Percentiles rank a stretch among this genome's conserved stretches.
Conservation (phyloP, 2,888 invertebrate genomes). For the Sinotaia quadrata region DNA sequence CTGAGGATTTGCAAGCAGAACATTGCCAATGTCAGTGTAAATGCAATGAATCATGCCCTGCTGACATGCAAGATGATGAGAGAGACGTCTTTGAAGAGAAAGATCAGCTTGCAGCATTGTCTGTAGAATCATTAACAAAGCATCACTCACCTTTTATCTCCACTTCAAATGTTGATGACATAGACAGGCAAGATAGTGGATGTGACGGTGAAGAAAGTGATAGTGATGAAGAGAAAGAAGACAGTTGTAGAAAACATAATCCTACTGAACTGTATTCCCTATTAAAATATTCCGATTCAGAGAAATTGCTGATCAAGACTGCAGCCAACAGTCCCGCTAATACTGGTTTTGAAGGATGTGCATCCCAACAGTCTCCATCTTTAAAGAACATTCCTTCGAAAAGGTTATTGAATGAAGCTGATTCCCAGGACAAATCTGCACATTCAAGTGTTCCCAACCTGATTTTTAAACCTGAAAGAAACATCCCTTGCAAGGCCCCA, state of each 20-base stretch:
- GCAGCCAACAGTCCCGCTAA: slow-evolving; percentile 13
- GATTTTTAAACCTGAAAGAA: slow-evolving; percentile 25
- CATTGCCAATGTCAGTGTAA: slow-evolving; percentile 10
- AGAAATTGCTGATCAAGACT: slow-evolving; percentile 19
- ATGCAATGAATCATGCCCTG: neutral
- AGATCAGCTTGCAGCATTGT: slow-evolving; percentile 54
- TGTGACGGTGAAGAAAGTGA: slow-evolving; percentile 13
- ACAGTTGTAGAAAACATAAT: no score
- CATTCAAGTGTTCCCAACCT: slow-evolving; percentile 39
- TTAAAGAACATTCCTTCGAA: neutral
- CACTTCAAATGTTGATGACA: slow-evolving; percentile 20
- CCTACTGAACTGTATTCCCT: slow-evolving; percentile 7
- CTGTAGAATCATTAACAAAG: slow-evolving; percentile 52
- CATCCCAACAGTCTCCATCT: slow-evolving; percentile 21
- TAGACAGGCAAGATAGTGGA: slow-evolving; percentile 5
- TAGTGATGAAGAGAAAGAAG: slow-evolving; percentile 7
- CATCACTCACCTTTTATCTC: slow-evolving; percentile 47
- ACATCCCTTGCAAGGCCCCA: neutral
- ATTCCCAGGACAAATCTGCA: neutral
- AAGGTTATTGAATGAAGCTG: neutral
- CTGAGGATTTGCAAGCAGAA: slow-evolving; percentile 44
- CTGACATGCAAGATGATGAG: slow-evolving; percentile 25
- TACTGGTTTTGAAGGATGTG: neutral
- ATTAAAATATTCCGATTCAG: slow-evolving; percentile 13
- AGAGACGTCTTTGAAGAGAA: slow-evolving; percentile 42